Percentiles rank a stretch among this genome's conserved stretches.
These are phyloP conservation scores for Antidorcas marsupialis DNA, from an alignment of 2,113 vertebrate genomes.

Conservation along the genomic window DNA sequence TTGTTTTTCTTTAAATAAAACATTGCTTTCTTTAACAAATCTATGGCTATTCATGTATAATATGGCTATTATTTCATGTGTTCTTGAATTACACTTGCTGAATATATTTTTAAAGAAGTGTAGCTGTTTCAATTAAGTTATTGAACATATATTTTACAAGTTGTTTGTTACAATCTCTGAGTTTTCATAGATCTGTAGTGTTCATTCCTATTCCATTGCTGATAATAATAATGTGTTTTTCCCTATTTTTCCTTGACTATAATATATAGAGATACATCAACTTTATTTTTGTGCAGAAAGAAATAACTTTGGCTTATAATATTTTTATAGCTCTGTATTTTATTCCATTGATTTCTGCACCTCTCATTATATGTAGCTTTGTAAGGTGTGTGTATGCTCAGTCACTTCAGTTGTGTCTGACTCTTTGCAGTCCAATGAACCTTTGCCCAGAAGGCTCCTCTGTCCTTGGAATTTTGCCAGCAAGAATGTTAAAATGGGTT, in stretches of 20 bases:
- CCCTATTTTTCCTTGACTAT: not conserved
- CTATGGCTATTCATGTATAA: not conserved
- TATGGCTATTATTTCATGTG: not conserved
- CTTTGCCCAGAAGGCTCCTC: not conserved
- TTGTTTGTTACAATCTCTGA: not conserved
- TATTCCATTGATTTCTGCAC: not conserved
- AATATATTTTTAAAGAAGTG: not conserved
- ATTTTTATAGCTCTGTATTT: not conserved
- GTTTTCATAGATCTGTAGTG: not conserved
- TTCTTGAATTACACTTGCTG: not conserved
- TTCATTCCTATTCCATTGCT: not conserved
- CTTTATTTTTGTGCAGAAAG: not conserved
- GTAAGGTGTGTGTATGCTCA: rapidly evolving
- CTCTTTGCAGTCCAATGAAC: not conserved
- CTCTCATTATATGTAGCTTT: not conserved
- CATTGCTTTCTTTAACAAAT: not conserved
- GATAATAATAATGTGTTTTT: not conserved
- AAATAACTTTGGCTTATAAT: not conserved
- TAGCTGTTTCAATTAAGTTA: not conserved
- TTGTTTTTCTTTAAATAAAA: not conserved
- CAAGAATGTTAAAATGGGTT: not conserved
- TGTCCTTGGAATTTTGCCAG: not conserved
- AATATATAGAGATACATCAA: not conserved
- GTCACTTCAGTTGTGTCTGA: not conserved
- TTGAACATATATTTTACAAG: not conserved